A percentile compares a stretch with the other conserved stretches of the same genome.
These are phyloP conservation scores for Trematocara macrostoma DNA, from an alignment of 2,113 vertebrate genomes.

Conservation along the genomic window DNA sequence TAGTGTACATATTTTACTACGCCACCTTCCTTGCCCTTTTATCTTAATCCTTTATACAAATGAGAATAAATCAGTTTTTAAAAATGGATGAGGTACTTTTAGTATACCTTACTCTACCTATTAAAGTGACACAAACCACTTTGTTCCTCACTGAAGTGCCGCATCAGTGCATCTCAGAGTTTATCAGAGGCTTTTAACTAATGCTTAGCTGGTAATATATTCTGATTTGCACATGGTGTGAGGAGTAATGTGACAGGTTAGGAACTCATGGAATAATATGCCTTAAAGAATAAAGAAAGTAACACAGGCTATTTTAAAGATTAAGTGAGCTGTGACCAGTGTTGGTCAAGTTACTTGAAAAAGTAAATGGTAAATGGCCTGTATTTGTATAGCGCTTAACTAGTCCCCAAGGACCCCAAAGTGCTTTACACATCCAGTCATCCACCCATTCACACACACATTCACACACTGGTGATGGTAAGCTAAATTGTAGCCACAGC, in stretches of 20 bases:
- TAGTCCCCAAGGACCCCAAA: too few relatives aligned
- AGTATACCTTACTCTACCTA: not conserved
- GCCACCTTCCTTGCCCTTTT: not conserved
- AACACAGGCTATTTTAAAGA: too few relatives aligned
- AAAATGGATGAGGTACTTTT: not conserved
- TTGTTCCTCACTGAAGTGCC: not conserved
- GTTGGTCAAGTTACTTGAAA: too few relatives aligned
- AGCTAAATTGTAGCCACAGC: too few relatives aligned
- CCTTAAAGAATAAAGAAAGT: too few relatives aligned
- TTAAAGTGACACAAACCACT: not conserved
- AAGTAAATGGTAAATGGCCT: not conserved
- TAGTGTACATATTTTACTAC: not conserved
- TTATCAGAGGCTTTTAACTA: not conserved
- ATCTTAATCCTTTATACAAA: slow-evolving; percentile 10
- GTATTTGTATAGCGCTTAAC: too few relatives aligned
- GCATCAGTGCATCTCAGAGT: not conserved
- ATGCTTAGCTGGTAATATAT: not conserved
- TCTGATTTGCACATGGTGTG: not conserved
- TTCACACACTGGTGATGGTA: too few relatives aligned
- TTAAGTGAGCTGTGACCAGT: too few relatives aligned
- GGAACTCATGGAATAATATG: not conserved
- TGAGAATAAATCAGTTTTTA: not conserved
- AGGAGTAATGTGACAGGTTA: not conserved
- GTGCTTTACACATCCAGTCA: too few relatives aligned
- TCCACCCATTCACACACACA: too few relatives aligned